Base-by-base conservation (phyloP, 2,888 invertebrate genomes). In the Caradrina clavipalpis region DNA sequence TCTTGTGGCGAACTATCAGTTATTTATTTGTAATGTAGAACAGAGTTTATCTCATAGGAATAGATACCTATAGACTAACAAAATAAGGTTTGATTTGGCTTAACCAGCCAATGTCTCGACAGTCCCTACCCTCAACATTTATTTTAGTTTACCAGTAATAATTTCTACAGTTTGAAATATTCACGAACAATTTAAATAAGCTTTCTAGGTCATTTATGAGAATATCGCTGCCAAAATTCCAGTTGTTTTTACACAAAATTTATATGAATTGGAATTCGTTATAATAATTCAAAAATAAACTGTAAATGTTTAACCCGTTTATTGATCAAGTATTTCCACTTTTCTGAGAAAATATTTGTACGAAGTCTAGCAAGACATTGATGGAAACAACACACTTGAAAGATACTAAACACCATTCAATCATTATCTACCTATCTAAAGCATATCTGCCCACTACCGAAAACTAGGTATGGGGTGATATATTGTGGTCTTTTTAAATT, bases 211-310 rank as follows among this genome's bases (percentile, higher is more conserved):
- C 71, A 64, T 31, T 58, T 58, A 63, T 58, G 22, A 50, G 47
- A 74, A 78, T 68, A 67, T 60, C 53, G 68, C 39, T 76, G 79
- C 76, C 76, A 73, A 76, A 76, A 73, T 76, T 65, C 75, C 75
- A 74, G 58, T 64, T 47, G 64, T 56, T 77, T 73, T 68, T 64
- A 67, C 39, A 69, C 26, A 54, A 67, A 67, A 53, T 50, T 19
- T 72, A 19, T 72, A 57, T 50, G 49, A 59, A 62, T 63, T 58
- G 58, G 60, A 69, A 77, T 78, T 57, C 8, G 26, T 53, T 42
- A 42, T 19, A 67, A 60, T 73, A 47, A 62, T 60, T 78, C 59
- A 63, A 69, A 51, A 69, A 79, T 74, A 79, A 60, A 21, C 51
- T 11, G 42, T 55, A 35, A 65, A 67, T 67, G 17, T 45, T 63